Conservation (phyloP, 2,888 invertebrate species). For the Heliconius erato region DNA sequence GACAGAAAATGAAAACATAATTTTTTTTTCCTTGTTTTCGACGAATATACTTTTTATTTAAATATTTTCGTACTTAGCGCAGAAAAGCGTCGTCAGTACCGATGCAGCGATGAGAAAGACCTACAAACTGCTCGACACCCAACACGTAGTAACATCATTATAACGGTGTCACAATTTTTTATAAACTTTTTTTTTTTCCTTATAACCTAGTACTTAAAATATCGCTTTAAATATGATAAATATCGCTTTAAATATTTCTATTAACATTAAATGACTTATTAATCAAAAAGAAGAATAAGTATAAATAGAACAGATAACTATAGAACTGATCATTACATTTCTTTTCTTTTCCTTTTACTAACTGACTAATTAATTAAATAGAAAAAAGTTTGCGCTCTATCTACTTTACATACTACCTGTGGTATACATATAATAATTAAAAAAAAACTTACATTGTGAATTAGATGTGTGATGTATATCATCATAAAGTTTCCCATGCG, state of each 20-base stretch:
- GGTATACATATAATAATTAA: neutral
- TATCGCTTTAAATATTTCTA: too few species aligned
- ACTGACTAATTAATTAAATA: neutral
- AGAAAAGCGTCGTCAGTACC: neutral
- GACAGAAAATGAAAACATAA: too few species aligned
- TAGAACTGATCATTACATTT: too few species aligned
- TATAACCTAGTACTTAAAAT: neutral
- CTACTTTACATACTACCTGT: neutral
- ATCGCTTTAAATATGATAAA: too few species aligned
- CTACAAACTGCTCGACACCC: neutral
- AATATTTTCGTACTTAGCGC: neutral
- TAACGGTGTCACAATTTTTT: neutral
- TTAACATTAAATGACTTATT: too few species aligned
- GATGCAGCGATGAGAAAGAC: neutral
- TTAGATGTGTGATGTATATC: conserved; percentile 71
- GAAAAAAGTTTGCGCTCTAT: neutral
- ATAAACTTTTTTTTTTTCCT: neutral
- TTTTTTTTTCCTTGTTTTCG: too few species aligned
- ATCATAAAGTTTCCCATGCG: conserved; percentile 74
- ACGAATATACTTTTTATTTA: neutral
- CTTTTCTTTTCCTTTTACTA: neutral
- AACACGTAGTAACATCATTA: neutral
- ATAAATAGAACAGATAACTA: too few species aligned
- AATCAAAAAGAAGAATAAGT: too few species aligned
- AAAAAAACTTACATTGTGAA: conserved; percentile 66